Evolutionary conservation across 2,888 invertebrate genomes (phyloP).

Genomic region (Callyntrura guangdongensis): DNA sequence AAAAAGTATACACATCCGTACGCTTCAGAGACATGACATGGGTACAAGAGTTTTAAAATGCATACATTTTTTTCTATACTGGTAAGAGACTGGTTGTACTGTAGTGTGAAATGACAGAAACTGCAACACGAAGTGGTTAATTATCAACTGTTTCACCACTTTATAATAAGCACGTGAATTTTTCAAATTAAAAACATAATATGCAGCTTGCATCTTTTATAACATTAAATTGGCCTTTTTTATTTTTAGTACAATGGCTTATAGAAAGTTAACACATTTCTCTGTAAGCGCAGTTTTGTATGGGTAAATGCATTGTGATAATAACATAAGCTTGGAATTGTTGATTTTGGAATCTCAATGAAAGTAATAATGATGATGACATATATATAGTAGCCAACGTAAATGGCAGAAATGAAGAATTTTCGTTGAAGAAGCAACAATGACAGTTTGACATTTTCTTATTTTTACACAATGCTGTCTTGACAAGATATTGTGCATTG

Average conservation of each 20-base stretch:
- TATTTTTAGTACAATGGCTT: too few relatives aligned
- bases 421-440: slow-evolving; percentile 68
- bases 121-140: not conserved
- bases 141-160: not conserved
- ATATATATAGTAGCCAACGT: too few relatives aligned
- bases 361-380: not conserved
- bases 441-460: slow-evolving; percentile 55
- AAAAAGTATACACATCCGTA: not conserved
- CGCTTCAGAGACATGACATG: not conserved
- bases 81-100: not conserved
- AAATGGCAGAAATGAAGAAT: slow-evolving; percentile 78
- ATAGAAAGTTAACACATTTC: too few relatives aligned
- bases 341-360: too few relatives aligned
- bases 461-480: slow-evolving; percentile 16
- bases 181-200: too few relatives aligned
- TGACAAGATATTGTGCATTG: slow-evolving; percentile 41
- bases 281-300: too few relatives aligned
- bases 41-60: not conserved
- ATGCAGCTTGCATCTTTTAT: too few relatives aligned
- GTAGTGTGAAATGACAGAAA: not conserved
- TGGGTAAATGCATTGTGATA: too few relatives aligned
- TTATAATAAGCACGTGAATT: too few relatives aligned
- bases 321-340: too few relatives aligned
- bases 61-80: not conserved
- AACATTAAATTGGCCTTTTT: too few relatives aligned